Base-by-base conservation (phyloP, 2,888 invertebrate species). In the Aspidiotus destructor region DNA sequence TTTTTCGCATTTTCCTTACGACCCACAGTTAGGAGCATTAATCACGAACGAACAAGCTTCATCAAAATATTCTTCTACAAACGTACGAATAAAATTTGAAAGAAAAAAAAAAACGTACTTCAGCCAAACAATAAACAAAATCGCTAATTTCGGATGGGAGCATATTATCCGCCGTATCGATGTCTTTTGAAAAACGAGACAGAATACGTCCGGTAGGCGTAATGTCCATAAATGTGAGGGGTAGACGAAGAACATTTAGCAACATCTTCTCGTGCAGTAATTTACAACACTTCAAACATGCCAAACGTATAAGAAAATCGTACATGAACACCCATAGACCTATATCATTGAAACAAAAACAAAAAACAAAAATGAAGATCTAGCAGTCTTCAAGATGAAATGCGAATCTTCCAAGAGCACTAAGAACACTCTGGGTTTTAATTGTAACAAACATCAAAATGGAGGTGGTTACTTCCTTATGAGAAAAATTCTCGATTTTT, bases 261-360 rank as follows among this genome's bases (percentile, higher is more conserved):
- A 55, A 55, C 9, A 55, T 2, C 13, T 55, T n/a, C n/a, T 11
- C 13, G 17, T 55, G 55, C 7, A 55, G 17, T 3, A 10, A 11
- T 55, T 55, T 55, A 5, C 3, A 11, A 7, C 55, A 15, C 2
- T 17, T n/a, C 17, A 11, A 55, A 55, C 55, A 55, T 2, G n/a
- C 55, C 9, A 55, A 10, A 55, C 55, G 55, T 3, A 77, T 82
- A 80, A 79, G 9, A 11, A 87, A 79, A 79, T 86, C 86, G 78
- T 82, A 80, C 77, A 84, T 80, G 80, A 84, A 82, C 76, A 85
- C 84, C 76, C 81, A 76, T 76, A 85, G 74, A 76, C 86, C 88
- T 88, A 86, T 76, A 72, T 28, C 28, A 28, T 72, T 68, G 63
- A 61, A 62, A 69, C 40, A 52, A 70, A 28, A 52, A 48, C 41